Percentiles rank a stretch among this genome's conserved stretches.
These are phyloP conservation scores for Athrips mouffetella DNA, from an alignment of 2,888 invertebrate species.

Conservation along the genomic window DNA sequence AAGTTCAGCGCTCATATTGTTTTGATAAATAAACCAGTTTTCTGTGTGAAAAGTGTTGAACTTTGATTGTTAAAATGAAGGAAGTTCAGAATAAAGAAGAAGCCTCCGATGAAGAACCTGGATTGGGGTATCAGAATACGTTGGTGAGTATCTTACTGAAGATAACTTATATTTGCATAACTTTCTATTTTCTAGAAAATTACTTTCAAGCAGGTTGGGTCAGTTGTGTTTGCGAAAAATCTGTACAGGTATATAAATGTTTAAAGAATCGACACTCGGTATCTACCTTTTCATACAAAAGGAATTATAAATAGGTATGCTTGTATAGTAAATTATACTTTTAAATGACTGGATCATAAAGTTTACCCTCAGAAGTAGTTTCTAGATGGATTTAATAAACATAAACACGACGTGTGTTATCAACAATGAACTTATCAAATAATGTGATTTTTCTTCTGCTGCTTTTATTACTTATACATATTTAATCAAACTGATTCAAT, in stretches of 20 bases:
- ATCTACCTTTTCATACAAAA: too few species aligned
- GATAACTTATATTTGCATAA: conserved; percentile 29
- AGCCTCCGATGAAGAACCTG: conserved; percentile 79
- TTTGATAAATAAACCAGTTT: conserved; percentile 47
- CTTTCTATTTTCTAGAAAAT: conserved; percentile 60
- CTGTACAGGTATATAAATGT: too few species aligned
- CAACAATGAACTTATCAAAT: neutral
- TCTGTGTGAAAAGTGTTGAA: conserved; percentile 40
- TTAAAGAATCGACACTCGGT: too few species aligned
- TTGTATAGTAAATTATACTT: too few species aligned
- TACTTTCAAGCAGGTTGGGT: conserved; percentile 8
- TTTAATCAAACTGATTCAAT: neutral
- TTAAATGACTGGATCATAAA: conserved; percentile 16
- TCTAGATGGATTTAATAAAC: conserved; percentile 3
- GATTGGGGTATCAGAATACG: conserved; percentile 84
- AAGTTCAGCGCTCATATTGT: conserved; percentile 40
- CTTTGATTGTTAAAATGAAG: conserved; percentile 54
- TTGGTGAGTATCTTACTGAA: conserved; percentile 75
- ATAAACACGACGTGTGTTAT: neutral
- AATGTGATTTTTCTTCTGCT: neutral
- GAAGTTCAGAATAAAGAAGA: conserved; percentile 57
- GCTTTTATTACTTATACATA: neutral
- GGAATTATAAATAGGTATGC: too few species aligned
- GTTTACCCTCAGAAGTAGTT: conserved; percentile 10
- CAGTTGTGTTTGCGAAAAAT: neutral